These are phyloP conservation scores for Taphrorychus bicolor DNA, from an alignment of 2,888 invertebrate species.

Conservation along the genomic window DNA sequence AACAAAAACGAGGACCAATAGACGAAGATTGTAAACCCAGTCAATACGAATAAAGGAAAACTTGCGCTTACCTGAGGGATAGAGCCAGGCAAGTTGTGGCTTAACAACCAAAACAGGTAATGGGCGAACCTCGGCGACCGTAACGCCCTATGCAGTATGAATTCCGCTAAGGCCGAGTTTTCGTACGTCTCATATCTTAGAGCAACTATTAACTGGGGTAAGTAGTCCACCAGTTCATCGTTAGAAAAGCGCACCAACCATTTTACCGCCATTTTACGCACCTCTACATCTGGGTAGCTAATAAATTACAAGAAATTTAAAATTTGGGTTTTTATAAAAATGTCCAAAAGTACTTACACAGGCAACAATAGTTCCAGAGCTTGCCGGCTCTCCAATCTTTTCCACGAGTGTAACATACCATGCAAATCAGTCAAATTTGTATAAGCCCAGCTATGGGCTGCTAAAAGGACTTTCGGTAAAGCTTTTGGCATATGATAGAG, in stretches of 20 bases:
- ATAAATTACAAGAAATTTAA: slow-evolving; percentile 13
- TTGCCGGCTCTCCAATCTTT: slow-evolving; percentile 82
- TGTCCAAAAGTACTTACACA: slow-evolving; percentile 70
- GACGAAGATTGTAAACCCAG: no score
- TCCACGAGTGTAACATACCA: slow-evolving; percentile 87
- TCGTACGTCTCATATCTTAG: slow-evolving; percentile 91
- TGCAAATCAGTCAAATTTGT: slow-evolving; percentile 87
- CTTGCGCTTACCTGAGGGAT: slow-evolving; percentile 79
- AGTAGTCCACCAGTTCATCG: slow-evolving; percentile 88
- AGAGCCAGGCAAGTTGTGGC: slow-evolving; percentile 81
- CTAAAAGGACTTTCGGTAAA: slow-evolving; percentile 83
- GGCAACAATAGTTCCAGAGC: slow-evolving; percentile 92
- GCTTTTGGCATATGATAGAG: slow-evolving; percentile 84
- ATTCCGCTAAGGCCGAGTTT: slow-evolving; percentile 82
- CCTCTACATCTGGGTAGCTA: slow-evolving; percentile 91
- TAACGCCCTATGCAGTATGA: slow-evolving; percentile 83
- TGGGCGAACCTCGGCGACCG: slow-evolving; percentile 92
- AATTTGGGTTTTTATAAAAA: neutral
- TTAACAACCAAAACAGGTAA: slow-evolving; percentile 91
- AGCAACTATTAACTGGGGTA: slow-evolving; percentile 94
- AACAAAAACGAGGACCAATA: no score
- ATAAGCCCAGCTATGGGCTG: slow-evolving; percentile 92
- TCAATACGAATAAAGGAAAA: neutral
- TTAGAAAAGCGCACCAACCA: slow-evolving; percentile 82
- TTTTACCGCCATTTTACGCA: slow-evolving; percentile 83